These are phyloP conservation scores for Daphoenositta chrysoptera DNA, from an alignment of 2,113 vertebrate genomes.

Conservation along the genomic window DNA sequence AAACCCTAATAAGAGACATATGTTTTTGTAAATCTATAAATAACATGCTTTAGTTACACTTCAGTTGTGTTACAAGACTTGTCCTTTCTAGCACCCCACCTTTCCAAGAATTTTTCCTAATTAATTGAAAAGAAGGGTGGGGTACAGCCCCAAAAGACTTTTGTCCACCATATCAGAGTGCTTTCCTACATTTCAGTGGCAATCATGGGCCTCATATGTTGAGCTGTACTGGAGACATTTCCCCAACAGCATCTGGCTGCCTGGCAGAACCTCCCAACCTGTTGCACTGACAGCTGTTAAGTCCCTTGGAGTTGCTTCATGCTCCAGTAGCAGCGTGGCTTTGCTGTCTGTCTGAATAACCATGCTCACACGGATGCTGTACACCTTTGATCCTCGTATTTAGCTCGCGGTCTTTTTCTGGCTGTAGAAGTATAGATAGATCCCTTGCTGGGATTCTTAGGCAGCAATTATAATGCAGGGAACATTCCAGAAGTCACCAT, in stretches of 20 bases:
- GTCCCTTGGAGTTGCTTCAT: not conserved
- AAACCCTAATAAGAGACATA: not conserved
- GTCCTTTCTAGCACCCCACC: not conserved
- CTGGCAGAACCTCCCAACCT: slow-evolving; percentile 16
- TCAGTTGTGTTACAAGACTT: not conserved
- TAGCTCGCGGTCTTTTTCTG: not conserved
- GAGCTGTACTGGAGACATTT: not conserved
- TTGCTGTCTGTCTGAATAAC: not conserved
- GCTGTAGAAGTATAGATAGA: not conserved
- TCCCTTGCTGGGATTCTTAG: not conserved
- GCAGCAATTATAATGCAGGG: not conserved
- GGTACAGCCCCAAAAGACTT: not conserved
- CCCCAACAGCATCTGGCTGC: slow-evolving; percentile 46
- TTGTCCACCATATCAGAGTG: not conserved
- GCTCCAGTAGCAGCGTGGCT: not conserved
- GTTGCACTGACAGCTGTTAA: not conserved
- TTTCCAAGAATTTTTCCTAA: not conserved
- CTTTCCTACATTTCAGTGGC: not conserved
- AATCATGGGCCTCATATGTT: not conserved
- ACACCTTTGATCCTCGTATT: not conserved
- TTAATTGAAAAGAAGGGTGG: not conserved
- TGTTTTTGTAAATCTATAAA: slow-evolving; percentile 18
- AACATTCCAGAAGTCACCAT: not conserved
- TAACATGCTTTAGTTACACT: slow-evolving; percentile 2
- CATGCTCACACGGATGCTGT: not conserved